Conservation (phyloP, 2,888 invertebrate genomes). For the Thereva unica region DNA sequence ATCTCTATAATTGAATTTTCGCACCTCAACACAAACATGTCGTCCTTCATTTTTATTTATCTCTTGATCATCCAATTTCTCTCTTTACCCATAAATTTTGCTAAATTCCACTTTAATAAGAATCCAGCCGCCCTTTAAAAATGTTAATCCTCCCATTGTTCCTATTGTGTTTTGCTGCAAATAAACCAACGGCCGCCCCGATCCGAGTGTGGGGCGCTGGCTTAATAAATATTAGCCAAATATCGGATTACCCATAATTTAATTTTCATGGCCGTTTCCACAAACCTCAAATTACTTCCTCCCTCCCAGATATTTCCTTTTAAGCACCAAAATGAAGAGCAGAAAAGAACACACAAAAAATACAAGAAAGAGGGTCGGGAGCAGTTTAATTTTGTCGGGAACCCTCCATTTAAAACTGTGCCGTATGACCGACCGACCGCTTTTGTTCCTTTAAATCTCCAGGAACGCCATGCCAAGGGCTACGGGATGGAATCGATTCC, state of each 20-base stretch:
- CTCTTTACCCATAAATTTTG: conserved; percentile 24
- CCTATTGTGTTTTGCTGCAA: conserved; percentile 3
- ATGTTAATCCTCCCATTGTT: conserved; percentile 28
- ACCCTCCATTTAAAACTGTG: neutral
- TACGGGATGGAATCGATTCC: conserved; percentile 5
- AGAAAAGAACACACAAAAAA: conserved; percentile 1
- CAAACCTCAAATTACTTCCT: conserved; percentile 40
- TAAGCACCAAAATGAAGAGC: neutral
- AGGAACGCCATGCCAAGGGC: neutral
- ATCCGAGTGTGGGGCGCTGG: conserved; percentile 14
- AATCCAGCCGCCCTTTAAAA: conserved; percentile 24
- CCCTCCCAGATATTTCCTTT: conserved; percentile 6
- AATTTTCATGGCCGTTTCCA: conserved; percentile 39
- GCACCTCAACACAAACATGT: conserved; percentile 17
- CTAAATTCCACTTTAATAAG: conserved; percentile 35
- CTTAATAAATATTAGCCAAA: conserved; percentile 40
- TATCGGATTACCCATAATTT: conserved; percentile 41
- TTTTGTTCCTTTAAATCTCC: conserved; percentile 12
- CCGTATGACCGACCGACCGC: conserved; percentile 2
- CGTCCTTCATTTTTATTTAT: conserved; percentile 26
- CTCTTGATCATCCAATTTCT: conserved; percentile 7
- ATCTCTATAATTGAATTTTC: conserved; percentile 36
- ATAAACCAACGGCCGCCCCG: conserved; percentile 2
- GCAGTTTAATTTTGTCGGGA: neutral
- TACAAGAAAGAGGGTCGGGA: neutral